Evolutionary conservation across 2,113 vertebrate species (phyloP), one percentile per base, ranked within the genome.

Genomic region (Tapirus terrestris): DNA sequence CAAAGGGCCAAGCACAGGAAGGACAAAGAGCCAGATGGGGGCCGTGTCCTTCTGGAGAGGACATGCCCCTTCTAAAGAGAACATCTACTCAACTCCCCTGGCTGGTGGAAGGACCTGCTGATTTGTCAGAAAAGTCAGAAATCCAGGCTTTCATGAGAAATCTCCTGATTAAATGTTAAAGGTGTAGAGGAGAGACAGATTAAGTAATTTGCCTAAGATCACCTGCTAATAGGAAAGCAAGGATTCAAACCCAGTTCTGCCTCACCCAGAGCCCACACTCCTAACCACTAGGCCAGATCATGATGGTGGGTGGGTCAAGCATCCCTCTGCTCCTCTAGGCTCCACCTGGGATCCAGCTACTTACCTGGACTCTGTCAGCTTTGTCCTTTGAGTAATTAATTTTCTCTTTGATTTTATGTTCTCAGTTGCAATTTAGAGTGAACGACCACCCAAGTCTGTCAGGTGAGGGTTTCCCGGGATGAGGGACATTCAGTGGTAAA

Each of bases 401-500:
- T 43, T 94, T n/a, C 70, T 84, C 39, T 60, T 51, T 80, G 70
- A 27, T 48, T 56, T 83, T 67, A 60, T 33, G 48, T 51, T 87
- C n/a, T 91, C 23, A 45, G 25, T 94, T 97, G 89, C 39, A 36
- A 65, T 70, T 85, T 70, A 92, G 13, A 92, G 43, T 79, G 65
- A 88, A 70, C 53, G 93, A 45, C 76, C 61, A 45, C 43, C 13
- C 39, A 45, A 91, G 43, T 94, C 77, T 79, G 21, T 56, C 25
- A 72, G 48, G 36, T 21, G 21, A 95, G 33, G 53, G 27, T 81
- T 67, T 90, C 45, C 58, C 43, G 85, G 68, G 67, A 81, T 1
- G 21, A 58, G n/a, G 67, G n/a, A 63, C 48, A 73, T 33, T 68
- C 17, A 7, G 10, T 65, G 61, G 13, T 77, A 89, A 90, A 83